Evolutionary conservation across 2,888 invertebrate genomes (phyloP), one percentile per base, ranked within the genome.

Genomic region (Lysandra coridon): DNA sequence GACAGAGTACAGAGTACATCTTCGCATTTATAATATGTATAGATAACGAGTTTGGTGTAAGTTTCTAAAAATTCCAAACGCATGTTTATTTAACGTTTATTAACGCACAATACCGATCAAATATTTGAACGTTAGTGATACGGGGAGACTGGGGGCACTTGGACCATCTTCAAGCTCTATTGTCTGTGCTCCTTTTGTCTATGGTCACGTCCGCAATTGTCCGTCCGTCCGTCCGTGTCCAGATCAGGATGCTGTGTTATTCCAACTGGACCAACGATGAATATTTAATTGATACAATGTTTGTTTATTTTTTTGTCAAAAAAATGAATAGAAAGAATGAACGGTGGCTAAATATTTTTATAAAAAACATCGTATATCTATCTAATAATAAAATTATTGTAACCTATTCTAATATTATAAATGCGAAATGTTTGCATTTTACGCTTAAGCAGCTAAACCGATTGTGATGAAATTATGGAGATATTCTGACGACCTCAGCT

Each of bases 241-340:
- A 69, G 79, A 76, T 81, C 84, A 85, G 90, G 92, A 93, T 92
- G 92, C 94, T 94, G 93, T 93, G 93, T 94, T 93, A 87, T 92
- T 92, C 84, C 93, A 93, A 92, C 93, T 93, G 94, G 92, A 89
- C 90, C 86, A 87, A 82, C 81, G 83, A 85, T 75, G 37, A 89
- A 90, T 91, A 88, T 86, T 86, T 88, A 90, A 91, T 91, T 88
- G 85, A 83, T 79, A 80, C 80, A 76, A 73, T 80, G 78, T 75
- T 79, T 83, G 82, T 82, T 83, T 84, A 82, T 82, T 83, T 81
- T 80, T 69, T 75, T 80, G 40, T 23, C 44, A 5, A 40, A 23
- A 23, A 44, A 49, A 12, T 49, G 1, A 23, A 75, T 12, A 37
- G 14, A 69, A 14, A 14, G 4, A 69, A 62, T 62, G n/a, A n/a